Evolutionary conservation across 2,888 invertebrate species (phyloP), one percentile per base, ranked within the genome.

Genomic region (Nemoura dubitans): DNA sequence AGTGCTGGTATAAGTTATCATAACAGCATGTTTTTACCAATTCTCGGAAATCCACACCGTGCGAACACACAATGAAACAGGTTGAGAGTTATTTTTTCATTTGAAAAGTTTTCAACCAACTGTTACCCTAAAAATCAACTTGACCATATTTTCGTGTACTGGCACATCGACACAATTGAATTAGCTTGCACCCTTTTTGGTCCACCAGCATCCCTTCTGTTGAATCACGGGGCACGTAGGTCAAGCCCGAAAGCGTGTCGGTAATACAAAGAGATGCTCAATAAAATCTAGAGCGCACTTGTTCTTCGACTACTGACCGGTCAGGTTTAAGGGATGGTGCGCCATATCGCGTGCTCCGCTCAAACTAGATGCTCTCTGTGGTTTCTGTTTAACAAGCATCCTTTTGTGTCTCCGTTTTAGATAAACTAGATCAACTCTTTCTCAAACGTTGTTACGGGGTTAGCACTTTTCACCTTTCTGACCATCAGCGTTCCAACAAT

Each of bases 391-490:
- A 81, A 81, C 81, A 29, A 81, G 81, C 30, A 81, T 29, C 29
- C 29, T 29, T n/a, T 29, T 29, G 81, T 81, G 14, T 3, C 7
- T 5, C 21, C 30, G 81, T 29, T 30, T 30, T 21, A 81, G 81
- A 81, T 81, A 81, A 81, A 81, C 81, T 81, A 81, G 81, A 81
- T 81, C 81, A 81, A 30, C 81, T 30, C 81, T 81, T 81, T 81
- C 59, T 59, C 21, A 10, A 59, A 59, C 59, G 14, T 14, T 59
- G 3, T n/a, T 81, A 81, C 29, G 78, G 78, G 77, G 25, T 78
- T n/a, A 36, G 10, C 36, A 59, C 59, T 7, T 7, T 26, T 28
- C 81, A 81, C 29, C 28, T 81, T 81, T 27, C 27, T 80, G 26
- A 28, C 28, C 30, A 80, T 80, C 26, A 30, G 27, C 28, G 80